phyloP scores from a whole-genome alignment of 2,797 vertebrate genomes.

The Nyctalus aviator region DNA sequence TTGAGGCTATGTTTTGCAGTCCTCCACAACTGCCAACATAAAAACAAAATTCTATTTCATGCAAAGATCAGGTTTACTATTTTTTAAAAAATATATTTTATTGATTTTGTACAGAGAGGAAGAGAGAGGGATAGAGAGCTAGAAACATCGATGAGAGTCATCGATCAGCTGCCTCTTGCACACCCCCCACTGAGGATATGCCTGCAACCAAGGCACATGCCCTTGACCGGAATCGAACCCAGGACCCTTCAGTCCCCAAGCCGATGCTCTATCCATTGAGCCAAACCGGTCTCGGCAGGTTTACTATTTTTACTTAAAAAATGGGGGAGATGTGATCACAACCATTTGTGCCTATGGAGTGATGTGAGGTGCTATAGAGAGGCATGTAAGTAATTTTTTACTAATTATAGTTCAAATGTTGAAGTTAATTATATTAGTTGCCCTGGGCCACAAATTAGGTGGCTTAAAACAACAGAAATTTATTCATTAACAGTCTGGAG shows the following conservation, averaged over 20 bases:
- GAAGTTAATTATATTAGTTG: not conserved
- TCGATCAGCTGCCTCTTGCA: no score
- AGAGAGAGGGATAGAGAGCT: no score
- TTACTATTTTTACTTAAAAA: slow-evolving; percentile 16
- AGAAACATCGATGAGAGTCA: no score
- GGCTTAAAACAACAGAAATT: not conserved
- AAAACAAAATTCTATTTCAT: slow-evolving; percentile 45
- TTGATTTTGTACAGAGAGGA: no score
- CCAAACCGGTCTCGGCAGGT: no score
- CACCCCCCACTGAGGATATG: no score
- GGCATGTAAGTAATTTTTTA: not conserved
- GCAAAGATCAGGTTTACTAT: not conserved
- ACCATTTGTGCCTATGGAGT: not conserved
- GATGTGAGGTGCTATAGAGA: not conserved
- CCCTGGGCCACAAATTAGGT: not conserved
- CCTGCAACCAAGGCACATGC: no score
- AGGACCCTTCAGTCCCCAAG: no score
- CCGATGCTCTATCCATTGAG: no score
- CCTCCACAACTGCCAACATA: not conserved
- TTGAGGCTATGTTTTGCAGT: not conserved
- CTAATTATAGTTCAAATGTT: not conserved
- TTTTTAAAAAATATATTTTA: slow-evolving; percentile 20
- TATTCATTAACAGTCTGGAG: not conserved
- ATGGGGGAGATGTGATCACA: not conserved
- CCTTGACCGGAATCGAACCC: no score